Evolutionary conservation across 2,113 vertebrate species (phyloP).

Genomic region (Gymnarchus niloticus): DNA sequence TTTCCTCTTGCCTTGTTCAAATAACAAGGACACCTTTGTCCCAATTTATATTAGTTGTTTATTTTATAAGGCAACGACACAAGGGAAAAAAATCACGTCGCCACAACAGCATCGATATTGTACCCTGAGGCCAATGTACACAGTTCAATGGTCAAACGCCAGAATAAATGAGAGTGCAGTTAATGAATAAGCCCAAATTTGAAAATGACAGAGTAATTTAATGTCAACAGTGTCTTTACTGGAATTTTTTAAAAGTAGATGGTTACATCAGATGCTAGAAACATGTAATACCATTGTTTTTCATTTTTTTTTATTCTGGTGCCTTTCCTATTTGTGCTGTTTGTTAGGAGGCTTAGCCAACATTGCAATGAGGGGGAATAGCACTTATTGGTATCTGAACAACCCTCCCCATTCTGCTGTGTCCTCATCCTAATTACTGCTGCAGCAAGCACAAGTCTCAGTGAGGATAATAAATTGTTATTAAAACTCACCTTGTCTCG

Average conservation of each 20-base stretch:
- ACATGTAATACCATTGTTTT: not conserved
- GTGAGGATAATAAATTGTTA: constrained; percentile 35
- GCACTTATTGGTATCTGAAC: not conserved
- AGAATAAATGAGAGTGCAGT: not conserved
- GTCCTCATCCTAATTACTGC: constrained; percentile 37
- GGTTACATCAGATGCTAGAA: not conserved
- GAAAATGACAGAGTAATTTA: not conserved
- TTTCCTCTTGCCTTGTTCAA: not conserved
- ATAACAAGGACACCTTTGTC: not conserved
- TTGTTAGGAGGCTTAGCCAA: not conserved
- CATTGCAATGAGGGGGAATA: not conserved
- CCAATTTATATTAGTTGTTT: not conserved
- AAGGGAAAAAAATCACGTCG: not conserved
- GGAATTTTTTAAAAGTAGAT: not conserved
- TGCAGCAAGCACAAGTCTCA: constrained; percentile 35
- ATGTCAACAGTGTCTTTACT: not conserved
- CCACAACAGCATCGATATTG: not conserved
- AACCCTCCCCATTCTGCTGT: constrained; percentile 27
- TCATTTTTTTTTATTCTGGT: not conserved
- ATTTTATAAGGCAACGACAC: not conserved
- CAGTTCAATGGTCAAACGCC: not conserved
- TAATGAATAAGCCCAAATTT: not conserved
- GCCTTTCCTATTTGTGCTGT: constrained; percentile 1
- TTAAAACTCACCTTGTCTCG: constrained; percentile 44
- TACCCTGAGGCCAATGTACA: not conserved